Conservation (phyloP, 2,797 vertebrate genomes). For the Pseudomugil tenellus region DNA sequence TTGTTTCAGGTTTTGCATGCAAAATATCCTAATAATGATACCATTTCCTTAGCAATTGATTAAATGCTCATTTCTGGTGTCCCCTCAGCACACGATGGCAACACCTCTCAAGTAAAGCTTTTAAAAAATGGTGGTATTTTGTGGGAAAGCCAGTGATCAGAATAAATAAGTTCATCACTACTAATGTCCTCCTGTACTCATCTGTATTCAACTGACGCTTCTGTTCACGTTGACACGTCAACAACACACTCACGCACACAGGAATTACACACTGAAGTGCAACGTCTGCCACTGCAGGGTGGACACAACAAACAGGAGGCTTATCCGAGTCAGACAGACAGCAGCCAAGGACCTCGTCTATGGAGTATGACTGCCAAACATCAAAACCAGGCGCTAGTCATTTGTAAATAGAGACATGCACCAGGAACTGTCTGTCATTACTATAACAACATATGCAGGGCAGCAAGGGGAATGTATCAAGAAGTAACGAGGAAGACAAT, state of each 20-base stretch:
- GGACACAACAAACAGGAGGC: slow-evolving; percentile 45
- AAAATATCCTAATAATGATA: slow-evolving; percentile 11
- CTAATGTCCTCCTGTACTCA: slow-evolving; percentile 23
- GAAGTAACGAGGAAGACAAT: slow-evolving; percentile 2
- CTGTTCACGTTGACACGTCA: slow-evolving; percentile 14
- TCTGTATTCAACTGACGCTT: slow-evolving; percentile 41
- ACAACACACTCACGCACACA: slow-evolving; percentile 9
- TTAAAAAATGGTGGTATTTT: slow-evolving; percentile 37
- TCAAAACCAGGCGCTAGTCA: slow-evolving; percentile 43
- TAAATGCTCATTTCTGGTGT: slow-evolving; percentile 9
- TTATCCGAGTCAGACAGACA: slow-evolving; percentile 42
- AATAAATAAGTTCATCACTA: slow-evolving; percentile 32
- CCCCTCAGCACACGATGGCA: slow-evolving; percentile 17
- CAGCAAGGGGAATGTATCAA: slow-evolving; percentile 11
- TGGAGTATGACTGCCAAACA: slow-evolving; percentile 47
- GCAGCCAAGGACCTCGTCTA: slow-evolving; percentile 33
- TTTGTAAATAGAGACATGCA: slow-evolving; percentile 50
- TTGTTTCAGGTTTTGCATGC: slow-evolving; percentile 27
- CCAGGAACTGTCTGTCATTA: slow-evolving; percentile 28
- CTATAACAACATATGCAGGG: slow-evolving; percentile 15
- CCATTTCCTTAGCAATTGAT: slow-evolving; percentile 27
- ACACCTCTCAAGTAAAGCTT: slow-evolving; percentile 34
- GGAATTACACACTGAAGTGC: slow-evolving; percentile 26
- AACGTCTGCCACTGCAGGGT: slow-evolving; percentile 12
- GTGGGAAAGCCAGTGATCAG: slow-evolving; percentile 44